Evolutionary conservation across 1,140 invertebrate genomes (phyloP), one percentile per base, ranked within the genome.

Genomic region (Heliconius hewitsoni): DNA sequence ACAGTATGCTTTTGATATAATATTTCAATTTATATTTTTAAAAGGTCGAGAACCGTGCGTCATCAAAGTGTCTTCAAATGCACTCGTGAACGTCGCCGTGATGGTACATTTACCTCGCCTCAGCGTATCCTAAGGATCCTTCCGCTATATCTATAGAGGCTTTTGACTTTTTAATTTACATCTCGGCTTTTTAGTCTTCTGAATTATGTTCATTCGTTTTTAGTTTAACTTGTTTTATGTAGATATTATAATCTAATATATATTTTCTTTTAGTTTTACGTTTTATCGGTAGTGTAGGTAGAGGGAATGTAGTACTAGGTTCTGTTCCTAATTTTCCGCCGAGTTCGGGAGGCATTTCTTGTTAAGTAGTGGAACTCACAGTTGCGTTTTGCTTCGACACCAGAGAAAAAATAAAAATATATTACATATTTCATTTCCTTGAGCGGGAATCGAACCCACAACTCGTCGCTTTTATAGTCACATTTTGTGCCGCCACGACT

Each of bases 111-210:
- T 79, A 72, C 37, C 50, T 46, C 34, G 50, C 34, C 74, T 74
- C 74, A 79, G 78, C 78, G 19, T 30, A 71, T 34, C 55, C 75
- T 70, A 52, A 79, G 78, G 74, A 79, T 74, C 66, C 13, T 55
- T 71, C n/a, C 27, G 37, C 4, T n/a, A 46, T 79, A 74, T 66
- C 42, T 74, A 73, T 71, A 79, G 42, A 60, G 71, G 42, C 60
- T 37, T 71, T 72, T 66, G 50, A 19, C 50, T 76, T 70, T 39
- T 76, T 66, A 34, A 78, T 72, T 76, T 76, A 42, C 16, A 57
- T 30, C 34, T 79, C 60, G 34, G 74, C 23, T 52, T 74, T 42
- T 75, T 60, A 60, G 8, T 60, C n/a, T 23, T 27, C 6, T 60
- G 9, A 27, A 66, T 60, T 66, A 16, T 23, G 27, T 66, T 66